phyloP scores from a whole-genome alignment of 1,140 invertebrate genomes.

The Scaptomyza hsui region DNA sequence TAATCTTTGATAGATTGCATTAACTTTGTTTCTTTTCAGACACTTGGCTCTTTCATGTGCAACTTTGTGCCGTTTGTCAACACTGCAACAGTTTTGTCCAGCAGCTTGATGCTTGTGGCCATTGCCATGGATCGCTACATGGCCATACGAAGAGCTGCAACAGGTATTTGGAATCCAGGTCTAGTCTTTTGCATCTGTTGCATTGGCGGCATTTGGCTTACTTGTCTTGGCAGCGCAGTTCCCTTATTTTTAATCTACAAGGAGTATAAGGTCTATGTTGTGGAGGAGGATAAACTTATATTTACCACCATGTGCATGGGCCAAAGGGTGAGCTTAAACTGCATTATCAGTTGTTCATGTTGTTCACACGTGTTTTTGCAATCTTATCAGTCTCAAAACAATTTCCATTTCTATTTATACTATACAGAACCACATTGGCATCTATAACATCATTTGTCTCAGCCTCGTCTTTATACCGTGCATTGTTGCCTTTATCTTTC shows the following conservation, averaged over 20 bases:
- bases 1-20: no score
- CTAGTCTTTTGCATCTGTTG: constrained; percentile 56
- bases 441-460: constrained; percentile 84
- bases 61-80: constrained; percentile 85
- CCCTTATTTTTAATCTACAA: constrained; percentile 65
- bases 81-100: constrained; percentile 84
- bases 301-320: constrained; percentile 56
- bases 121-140: constrained; percentile 86
- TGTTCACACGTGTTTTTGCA: constrained; percentile 37
- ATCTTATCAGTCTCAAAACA: constrained; percentile 55
- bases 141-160: constrained; percentile 81
- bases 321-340: constrained; percentile 43
- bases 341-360: background rate
- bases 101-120: constrained; percentile 85
- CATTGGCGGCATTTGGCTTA: constrained; percentile 75
- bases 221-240: constrained; percentile 70
- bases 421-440: constrained; percentile 43
- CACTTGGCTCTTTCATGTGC: constrained; percentile 84
- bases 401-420: constrained; percentile 36
- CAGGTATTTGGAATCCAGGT: constrained; percentile 84
- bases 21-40: no score
- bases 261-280: constrained; percentile 42
- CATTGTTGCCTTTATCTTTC: constrained; percentile 84
- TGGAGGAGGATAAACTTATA: constrained; percentile 27
- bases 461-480: constrained; percentile 85